Conservation (phyloP, 2,888 invertebrate species). For the Diarsia dahlii region DNA sequence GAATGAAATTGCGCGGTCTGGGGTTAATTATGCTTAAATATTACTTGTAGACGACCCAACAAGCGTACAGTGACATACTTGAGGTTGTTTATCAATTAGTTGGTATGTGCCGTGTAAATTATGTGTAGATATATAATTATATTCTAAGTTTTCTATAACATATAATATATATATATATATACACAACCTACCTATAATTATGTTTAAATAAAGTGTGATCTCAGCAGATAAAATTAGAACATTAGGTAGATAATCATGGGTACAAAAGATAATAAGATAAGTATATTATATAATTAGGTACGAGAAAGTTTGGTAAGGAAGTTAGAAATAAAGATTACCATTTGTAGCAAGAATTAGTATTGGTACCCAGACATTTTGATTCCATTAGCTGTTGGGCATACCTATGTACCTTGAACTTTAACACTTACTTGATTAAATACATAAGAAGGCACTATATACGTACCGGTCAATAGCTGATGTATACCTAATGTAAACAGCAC, state of each 20-base stretch:
- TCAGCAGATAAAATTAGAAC: not conserved
- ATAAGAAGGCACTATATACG: not conserved
- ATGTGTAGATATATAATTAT: not conserved
- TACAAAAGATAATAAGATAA: not conserved
- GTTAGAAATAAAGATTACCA: not conserved
- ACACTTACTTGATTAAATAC: not conserved
- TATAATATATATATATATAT: too few relatives aligned
- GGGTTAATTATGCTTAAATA: not conserved
- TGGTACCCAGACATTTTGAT: not conserved
- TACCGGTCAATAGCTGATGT: not conserved
- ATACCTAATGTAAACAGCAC: not conserved
- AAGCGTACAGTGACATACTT: not conserved
- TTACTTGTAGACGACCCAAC: not conserved
- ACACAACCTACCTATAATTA: too few relatives aligned
- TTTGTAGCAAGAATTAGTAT: not conserved
- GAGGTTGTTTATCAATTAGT: slow-evolving; percentile 9
- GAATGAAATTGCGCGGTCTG: not conserved
- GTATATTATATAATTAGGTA: not conserved
- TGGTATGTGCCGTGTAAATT: not conserved
- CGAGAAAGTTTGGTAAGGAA: not conserved
- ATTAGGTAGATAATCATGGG: not conserved
- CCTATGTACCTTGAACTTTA: not conserved
- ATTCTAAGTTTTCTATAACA: not conserved
- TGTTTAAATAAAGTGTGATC: not conserved
- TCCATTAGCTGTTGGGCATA: not conserved